These are phyloP conservation scores for Pangasius macronema DNA, from an alignment of 2,797 vertebrate genomes.

Conservation along the genomic window DNA sequence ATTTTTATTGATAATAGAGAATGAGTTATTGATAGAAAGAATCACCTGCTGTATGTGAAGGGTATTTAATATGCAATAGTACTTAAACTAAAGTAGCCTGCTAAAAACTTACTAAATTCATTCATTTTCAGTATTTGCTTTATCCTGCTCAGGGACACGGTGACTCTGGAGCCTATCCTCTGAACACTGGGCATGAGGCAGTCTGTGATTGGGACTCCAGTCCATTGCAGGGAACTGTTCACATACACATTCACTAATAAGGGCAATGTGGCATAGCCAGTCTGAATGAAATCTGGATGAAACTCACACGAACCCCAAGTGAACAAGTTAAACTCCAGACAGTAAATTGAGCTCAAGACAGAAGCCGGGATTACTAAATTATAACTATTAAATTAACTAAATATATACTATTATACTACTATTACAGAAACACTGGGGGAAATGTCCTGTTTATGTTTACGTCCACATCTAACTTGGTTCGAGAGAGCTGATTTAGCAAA, in stretches of 20 bases:
- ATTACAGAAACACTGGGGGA: neutral
- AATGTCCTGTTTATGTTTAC: neutral
- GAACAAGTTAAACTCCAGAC: neutral
- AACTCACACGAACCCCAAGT: neutral
- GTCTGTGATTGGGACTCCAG: neutral
- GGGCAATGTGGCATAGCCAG: neutral
- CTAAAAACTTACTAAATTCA: neutral
- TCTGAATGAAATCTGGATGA: no score
- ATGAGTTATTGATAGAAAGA: neutral
- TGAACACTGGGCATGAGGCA: neutral
- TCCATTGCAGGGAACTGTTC: neutral
- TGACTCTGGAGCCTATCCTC: neutral
- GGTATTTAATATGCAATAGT: no score
- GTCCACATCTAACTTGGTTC: neutral
- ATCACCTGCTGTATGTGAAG: neutral
- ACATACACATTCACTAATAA: neutral
- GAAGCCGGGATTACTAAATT: neutral
- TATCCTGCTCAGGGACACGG: neutral
- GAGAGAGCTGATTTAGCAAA: neutral
- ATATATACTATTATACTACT: neutral
- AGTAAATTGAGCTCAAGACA: neutral
- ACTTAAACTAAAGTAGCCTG: neutral
- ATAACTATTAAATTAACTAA: neutral
- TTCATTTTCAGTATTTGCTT: neutral
- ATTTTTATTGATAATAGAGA: neutral